Conservation (phyloP, 1,140 invertebrate genomes). For the Lepeophtheirus salmonis region DNA sequence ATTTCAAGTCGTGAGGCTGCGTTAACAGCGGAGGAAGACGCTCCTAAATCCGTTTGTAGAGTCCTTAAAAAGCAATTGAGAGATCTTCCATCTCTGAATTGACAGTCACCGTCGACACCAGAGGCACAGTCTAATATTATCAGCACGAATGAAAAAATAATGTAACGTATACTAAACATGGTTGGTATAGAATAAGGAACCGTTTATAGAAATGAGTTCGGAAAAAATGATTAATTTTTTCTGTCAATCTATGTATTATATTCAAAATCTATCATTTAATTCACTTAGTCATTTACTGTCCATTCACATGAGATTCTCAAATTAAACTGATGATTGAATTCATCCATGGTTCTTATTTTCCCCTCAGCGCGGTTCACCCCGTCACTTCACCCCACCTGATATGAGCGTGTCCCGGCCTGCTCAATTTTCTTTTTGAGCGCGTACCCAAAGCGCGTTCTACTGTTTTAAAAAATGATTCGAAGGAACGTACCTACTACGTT, state of each 20-base stretch:
- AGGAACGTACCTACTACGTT: too few relatives aligned
- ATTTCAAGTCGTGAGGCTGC: conserved; percentile 36
- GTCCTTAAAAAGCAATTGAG: conserved; percentile 2
- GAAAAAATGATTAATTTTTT: not conserved
- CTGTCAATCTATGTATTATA: not conserved
- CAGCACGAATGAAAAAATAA: not conserved
- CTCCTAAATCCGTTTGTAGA: not conserved
- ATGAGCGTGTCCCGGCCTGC: not conserved
- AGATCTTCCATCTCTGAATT: not conserved
- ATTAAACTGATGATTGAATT: not conserved
- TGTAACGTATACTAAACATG: too few relatives aligned
- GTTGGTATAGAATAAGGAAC: not conserved
- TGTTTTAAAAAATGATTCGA: too few relatives aligned
- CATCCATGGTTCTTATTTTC: not conserved
- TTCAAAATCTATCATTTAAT: not conserved
- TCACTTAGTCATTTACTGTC: not conserved
- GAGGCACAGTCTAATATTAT: not conserved
- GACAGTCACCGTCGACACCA: not conserved
- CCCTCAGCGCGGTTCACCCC: not conserved
- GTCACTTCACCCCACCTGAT: not conserved
- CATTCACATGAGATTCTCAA: not conserved
- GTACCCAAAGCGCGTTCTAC: too few relatives aligned
- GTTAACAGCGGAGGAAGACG: not conserved
- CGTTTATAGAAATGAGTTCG: not conserved
- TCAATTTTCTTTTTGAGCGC: not conserved